A percentile compares a stretch with the other conserved stretches of the same genome.
These are phyloP conservation scores for Adoxophyes honmai DNA, from an alignment of 1,140 invertebrate genomes.

Conservation along the genomic window DNA sequence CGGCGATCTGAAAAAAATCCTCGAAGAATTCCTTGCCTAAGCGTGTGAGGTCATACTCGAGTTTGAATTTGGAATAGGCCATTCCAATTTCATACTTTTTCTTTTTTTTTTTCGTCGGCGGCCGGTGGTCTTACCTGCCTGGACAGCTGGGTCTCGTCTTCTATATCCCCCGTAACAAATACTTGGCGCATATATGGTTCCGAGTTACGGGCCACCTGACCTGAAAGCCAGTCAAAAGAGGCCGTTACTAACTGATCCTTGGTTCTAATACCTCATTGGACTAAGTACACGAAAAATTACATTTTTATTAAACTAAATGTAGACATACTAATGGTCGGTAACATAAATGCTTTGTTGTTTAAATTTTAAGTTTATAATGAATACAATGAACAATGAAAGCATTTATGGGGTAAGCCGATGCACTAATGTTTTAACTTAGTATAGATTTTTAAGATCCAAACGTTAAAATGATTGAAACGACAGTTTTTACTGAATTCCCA, in stretches of 20 bases:
- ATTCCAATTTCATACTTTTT: slow-evolving; percentile 67
- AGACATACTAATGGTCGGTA: too few species aligned
- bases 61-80: slow-evolving; percentile 54
- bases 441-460: background rate
- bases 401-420: slow-evolving; percentile 2
- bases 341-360: too few species aligned
- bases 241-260: slow-evolving; percentile 41
- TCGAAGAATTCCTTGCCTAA: slow-evolving; percentile 54
- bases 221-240: slow-evolving; percentile 71
- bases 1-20: slow-evolving; percentile 68
- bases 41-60: slow-evolving; percentile 29
- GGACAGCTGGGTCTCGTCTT: slow-evolving; percentile 80
- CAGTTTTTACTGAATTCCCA: too few species aligned
- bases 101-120: slow-evolving; percentile 1
- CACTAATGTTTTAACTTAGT: slow-evolving; percentile 12
- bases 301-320: too few species aligned
- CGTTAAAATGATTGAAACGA: too few species aligned
- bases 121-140: slow-evolving; percentile 75
- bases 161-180: slow-evolving; percentile 85
- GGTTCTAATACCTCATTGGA: background rate
- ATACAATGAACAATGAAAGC: slow-evolving; percentile 1
- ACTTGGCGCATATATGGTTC: slow-evolving; percentile 98
- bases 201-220: slow-evolving; percentile 90
- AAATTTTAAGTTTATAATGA: too few species aligned
- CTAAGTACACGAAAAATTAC: slow-evolving; percentile 9